Conservation (phyloP, 2,113 vertebrate species). For the Lepidothrix coronata region DNA sequence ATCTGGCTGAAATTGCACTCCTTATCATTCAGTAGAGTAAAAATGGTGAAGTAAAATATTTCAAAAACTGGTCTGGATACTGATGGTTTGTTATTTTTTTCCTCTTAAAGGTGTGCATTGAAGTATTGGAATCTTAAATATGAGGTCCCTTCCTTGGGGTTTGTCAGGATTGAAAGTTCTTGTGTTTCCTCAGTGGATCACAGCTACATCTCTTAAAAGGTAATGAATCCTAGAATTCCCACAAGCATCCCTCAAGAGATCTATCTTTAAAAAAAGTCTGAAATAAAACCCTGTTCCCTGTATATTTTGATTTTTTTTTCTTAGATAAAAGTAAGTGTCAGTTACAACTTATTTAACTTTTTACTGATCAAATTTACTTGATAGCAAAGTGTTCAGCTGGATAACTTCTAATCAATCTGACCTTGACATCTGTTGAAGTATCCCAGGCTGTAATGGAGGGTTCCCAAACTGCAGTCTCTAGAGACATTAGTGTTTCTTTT, state of each 20-base stretch:
- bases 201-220: neutral
- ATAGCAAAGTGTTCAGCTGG: neutral
- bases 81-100: neutral
- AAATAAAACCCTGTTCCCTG: neutral
- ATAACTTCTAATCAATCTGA: neutral
- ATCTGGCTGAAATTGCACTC: neutral
- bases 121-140: neutral
- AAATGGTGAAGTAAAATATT: neutral
- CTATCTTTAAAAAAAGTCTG: neutral
- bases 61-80: neutral
- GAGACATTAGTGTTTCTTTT: neutral
- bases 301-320: neutral
- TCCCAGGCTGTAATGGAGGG: neutral
- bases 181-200: neutral
- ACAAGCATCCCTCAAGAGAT: neutral
- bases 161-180: neutral
- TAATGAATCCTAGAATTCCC: neutral
- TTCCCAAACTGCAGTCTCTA: neutral
- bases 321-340: neutral
- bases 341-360: neutral
- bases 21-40: neutral
- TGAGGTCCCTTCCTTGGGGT: neutral
- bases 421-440: neutral
- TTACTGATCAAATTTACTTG: neutral
- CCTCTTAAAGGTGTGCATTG: neutral